Evolutionary conservation across 2,797 vertebrate genomes (phyloP), one percentile per base, ranked within the genome.

Genomic region (Xiphophorus birchmanni): DNA sequence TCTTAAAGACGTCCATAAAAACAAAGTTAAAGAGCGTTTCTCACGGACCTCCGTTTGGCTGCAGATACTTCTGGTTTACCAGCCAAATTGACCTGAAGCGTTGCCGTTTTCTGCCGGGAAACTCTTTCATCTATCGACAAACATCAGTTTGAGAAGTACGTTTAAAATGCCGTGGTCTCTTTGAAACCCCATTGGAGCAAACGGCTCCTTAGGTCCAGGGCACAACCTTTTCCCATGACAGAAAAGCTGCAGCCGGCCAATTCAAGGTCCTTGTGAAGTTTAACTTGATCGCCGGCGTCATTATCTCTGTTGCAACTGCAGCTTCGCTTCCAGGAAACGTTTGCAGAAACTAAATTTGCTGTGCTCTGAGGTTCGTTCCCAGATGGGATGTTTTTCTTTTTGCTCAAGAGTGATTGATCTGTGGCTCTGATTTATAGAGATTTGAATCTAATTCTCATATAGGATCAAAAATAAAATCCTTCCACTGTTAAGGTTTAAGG

Each of bases 251-350:
- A 72, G 42, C 69, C 7, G 6, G 69, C 26, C 69, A 72, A 47
- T 72, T 72, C 3, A 72, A 47, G 13, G 44, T 47, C 42, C 26
- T 72, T 29, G n/a, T 29, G 42, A 72, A 72, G 69, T 47, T 72
- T 9, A 72, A 29, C 69, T 29, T 47, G 69, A 72, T 47, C 69
- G 10, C 44, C 26, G 0, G 2, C 13, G 15, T 47, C 69, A 72
- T 72, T 72, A 45, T 29, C 69, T 29, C 69, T 47, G 69, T 15
- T 29, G n/a, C 69, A 72, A 45, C 44, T 72, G 69, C 69, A 72
- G 69, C 44, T 29, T n/a, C 6, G 44, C 26, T 72, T 72, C 42
- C 42, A 72, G 45, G 37, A 47, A 72, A 47, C 45, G 69, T 47
- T 72, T 72, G 69, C 69, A 47, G 69, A 72, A 45, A 71, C 23